These are phyloP conservation scores for Aphelinus atriplicis DNA, from an alignment of 1,140 invertebrate species.

Conservation along the genomic window DNA sequence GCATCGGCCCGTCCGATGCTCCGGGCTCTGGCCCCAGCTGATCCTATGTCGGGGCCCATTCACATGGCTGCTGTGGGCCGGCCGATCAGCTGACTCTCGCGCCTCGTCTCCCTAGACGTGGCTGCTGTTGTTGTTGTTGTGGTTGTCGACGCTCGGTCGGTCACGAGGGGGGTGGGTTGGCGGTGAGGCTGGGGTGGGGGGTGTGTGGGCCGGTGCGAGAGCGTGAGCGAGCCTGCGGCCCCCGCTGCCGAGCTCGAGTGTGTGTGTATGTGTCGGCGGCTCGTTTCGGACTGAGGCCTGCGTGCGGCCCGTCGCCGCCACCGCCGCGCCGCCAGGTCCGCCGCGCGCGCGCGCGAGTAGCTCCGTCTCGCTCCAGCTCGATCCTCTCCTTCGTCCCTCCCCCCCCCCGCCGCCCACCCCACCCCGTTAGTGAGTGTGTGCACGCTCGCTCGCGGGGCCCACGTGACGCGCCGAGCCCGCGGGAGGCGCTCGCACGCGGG, in stretches of 20 bases:
- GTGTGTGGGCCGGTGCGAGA: not conserved
- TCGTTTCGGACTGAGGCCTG: conserved; percentile 60
- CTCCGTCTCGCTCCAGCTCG: not conserved
- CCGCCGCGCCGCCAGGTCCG: conserved; percentile 12
- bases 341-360: not conserved
- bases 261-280: conserved; percentile 57
- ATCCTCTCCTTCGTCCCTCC: not conserved
- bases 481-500: conserved; percentile 45
- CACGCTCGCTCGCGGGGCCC: conserved; percentile 45
- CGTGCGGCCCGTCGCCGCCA: conserved; percentile 51
- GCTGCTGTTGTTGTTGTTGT: too few relatives aligned
- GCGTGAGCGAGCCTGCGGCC: not conserved
- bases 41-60: too few relatives aligned
- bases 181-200: not conserved
- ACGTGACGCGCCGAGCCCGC: conserved; percentile 57
- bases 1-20: not conserved
- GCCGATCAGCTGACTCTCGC: conserved; percentile 16
- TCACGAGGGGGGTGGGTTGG: too few relatives aligned
- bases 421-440: too few relatives aligned
- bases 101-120: not conserved
- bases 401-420: too few relatives aligned
- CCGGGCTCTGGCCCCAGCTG: not conserved
- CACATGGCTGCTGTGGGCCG: too few relatives aligned
- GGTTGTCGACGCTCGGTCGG: too few relatives aligned
- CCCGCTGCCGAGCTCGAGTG: not conserved